These are phyloP conservation scores for Cetonia aurata DNA, from an alignment of 2,888 invertebrate genomes.

Conservation along the genomic window DNA sequence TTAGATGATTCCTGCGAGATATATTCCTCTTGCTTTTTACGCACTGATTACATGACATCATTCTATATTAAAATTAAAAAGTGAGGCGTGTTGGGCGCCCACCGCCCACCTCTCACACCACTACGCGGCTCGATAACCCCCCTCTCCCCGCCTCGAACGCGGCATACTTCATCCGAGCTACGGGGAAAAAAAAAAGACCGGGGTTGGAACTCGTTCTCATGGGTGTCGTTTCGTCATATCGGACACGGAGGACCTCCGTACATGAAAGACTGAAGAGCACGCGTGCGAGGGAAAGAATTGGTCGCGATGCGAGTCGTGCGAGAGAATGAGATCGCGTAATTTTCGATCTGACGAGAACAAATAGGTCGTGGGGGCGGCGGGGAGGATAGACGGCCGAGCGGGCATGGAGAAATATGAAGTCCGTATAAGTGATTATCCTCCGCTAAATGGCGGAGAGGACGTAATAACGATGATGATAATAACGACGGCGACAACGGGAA, in stretches of 20 bases:
- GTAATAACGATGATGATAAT: constrained; percentile 11
- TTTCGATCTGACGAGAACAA: constrained; percentile 34
- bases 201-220: constrained; percentile 26
- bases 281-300: not conserved
- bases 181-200: constrained; percentile 11
- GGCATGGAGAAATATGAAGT: constrained; percentile 35
- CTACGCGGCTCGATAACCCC: not conserved
- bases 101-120: constrained; percentile 7
- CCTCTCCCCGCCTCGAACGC: not conserved
- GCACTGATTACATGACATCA: constrained; percentile 65
- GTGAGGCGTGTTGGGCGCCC: constrained; percentile 43
- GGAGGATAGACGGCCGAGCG: not conserved
- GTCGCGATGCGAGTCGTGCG: not conserved
- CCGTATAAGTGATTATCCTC: constrained; percentile 25
- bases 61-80: constrained; percentile 65
- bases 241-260: constrained; percentile 30
- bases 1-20: constrained; percentile 64
- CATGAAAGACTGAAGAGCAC: constrained; percentile 9
- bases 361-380: constrained; percentile 19
- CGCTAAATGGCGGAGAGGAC: constrained; percentile 19
- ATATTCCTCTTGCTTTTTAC: constrained; percentile 59
- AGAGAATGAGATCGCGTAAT: constrained; percentile 14
- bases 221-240: constrained; percentile 39
- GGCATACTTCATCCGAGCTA: not conserved
- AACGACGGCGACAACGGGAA: not conserved